Percentiles rank a stretch among this genome's conserved stretches.
phyloP scores from a whole-genome alignment of 2,888 invertebrate species.

The Drosophila lacicola region DNA sequence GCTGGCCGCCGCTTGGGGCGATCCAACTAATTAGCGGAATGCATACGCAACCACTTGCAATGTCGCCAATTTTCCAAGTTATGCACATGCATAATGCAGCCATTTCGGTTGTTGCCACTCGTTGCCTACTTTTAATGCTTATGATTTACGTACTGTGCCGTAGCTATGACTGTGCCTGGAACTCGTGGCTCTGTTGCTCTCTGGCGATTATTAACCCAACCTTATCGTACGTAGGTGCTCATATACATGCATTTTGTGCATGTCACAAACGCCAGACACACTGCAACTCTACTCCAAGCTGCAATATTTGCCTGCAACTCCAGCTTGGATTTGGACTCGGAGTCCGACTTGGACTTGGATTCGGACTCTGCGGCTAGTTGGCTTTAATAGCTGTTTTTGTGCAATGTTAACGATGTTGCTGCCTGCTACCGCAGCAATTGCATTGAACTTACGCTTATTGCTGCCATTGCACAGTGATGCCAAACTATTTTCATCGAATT shows the following conservation, averaged over 20 bases:
- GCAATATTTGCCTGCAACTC: conserved; percentile 15
- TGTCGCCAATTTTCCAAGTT: conserved; percentile 55
- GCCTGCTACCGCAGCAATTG: conserved; percentile 66
- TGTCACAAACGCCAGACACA: conserved; percentile 69
- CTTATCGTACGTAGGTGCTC: conserved; percentile 76
- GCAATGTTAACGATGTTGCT: conserved; percentile 76
- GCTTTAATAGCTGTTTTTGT: conserved; percentile 76
- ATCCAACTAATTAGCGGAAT: conserved; percentile 67
- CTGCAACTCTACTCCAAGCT: conserved; percentile 24
- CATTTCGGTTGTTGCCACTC: conserved; percentile 31
- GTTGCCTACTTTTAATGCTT: conserved; percentile 55
- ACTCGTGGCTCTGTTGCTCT: conserved; percentile 4
- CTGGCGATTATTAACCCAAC: conserved; percentile 68
- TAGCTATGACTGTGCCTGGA: conserved; percentile 11
- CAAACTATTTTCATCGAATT: neutral
- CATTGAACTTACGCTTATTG: conserved; percentile 63
- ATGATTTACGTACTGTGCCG: conserved; percentile 73
- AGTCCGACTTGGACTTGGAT: conserved; percentile 29
- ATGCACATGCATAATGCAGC: conserved; percentile 74
- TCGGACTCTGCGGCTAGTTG: conserved; percentile 38
- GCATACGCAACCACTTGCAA: conserved; percentile 45
- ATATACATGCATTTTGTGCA: conserved; percentile 81
- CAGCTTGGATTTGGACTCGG: conserved; percentile 15
- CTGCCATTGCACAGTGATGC: conserved; percentile 48
- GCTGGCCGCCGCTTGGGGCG: conserved; percentile 45